Percentiles rank a stretch among this genome's conserved stretches.
Evolutionary conservation across 1,140 invertebrate genomes (phyloP).

Genomic region (Argopecten irradians): DNA sequence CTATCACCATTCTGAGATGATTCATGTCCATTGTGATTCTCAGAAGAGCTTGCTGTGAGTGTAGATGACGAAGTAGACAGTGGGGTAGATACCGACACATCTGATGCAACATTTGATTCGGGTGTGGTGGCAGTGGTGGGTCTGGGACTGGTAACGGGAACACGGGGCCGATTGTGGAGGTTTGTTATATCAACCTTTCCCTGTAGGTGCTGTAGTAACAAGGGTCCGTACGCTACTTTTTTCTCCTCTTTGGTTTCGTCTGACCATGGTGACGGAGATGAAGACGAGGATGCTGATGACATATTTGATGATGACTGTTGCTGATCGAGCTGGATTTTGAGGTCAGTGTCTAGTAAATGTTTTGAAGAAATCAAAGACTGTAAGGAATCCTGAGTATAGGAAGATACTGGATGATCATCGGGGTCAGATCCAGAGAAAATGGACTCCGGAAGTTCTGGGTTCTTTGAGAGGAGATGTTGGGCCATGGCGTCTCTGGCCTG

Average conservation of each 20-base stretch:
- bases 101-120: background rate
- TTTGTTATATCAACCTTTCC: slow-evolving; percentile 29
- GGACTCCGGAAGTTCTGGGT: slow-evolving; percentile 42
- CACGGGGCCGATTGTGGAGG: background rate
- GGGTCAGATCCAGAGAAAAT: slow-evolving; percentile 39
- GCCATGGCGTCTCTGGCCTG: slow-evolving; percentile 20
- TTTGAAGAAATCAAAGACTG: background rate
- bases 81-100: background rate
- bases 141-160: background rate
- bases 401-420: slow-evolving; percentile 25
- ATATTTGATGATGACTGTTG: background rate
- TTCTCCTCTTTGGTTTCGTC: background rate
- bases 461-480: slow-evolving; percentile 27
- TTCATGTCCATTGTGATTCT: slow-evolving; percentile 11
- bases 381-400: background rate
- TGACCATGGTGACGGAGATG: background rate
- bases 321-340: background rate
- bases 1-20: background rate
- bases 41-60: background rate
- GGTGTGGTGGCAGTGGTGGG: background rate
- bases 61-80: background rate
- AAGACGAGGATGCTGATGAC: background rate
- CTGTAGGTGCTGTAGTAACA: slow-evolving; percentile 33
- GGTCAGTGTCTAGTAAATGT: background rate
- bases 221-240: background rate